Evolutionary conservation across 2,888 invertebrate species (phyloP).

Genomic region (Cordilura impudica): DNA sequence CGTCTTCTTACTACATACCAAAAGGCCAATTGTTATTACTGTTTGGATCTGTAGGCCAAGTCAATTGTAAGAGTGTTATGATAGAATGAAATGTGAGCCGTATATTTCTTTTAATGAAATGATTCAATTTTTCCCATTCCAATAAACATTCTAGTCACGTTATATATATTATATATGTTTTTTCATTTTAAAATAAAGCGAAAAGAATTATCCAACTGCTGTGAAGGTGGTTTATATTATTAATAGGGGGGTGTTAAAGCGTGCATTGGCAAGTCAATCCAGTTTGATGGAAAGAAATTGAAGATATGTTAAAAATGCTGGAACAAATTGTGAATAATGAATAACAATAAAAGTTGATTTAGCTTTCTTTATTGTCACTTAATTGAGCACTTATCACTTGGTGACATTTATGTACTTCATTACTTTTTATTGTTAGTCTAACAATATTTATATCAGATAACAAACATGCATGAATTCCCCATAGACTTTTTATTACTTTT

Average conservation of each 20-base stretch:
- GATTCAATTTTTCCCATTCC: slow-evolving; percentile 20
- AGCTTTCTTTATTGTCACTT: too few species aligned
- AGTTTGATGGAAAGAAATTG: slow-evolving; percentile 41
- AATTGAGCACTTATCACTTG: too few species aligned
- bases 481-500: too few species aligned
- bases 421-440: too few species aligned
- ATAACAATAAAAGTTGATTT: too few species aligned
- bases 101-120: slow-evolving; percentile 16
- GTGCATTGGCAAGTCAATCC: slow-evolving; percentile 37
- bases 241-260: slow-evolving; percentile 43
- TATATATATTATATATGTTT: neutral
- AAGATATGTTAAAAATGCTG: slow-evolving; percentile 1
- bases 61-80: neutral
- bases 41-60: neutral
- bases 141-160: slow-evolving; percentile 26
- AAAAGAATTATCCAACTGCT: slow-evolving; percentile 1
- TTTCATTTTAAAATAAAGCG: neutral
- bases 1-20: neutral
- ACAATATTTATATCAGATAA: too few species aligned
- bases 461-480: too few species aligned
- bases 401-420: too few species aligned
- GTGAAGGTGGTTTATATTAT: slow-evolving; percentile 20
- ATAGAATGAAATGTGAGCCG: slow-evolving; percentile 11
- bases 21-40: neutral
- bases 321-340: neutral